Evolutionary conservation across 2,888 invertebrate genomes (phyloP).

Genomic region (Cosmia trapezina): DNA sequence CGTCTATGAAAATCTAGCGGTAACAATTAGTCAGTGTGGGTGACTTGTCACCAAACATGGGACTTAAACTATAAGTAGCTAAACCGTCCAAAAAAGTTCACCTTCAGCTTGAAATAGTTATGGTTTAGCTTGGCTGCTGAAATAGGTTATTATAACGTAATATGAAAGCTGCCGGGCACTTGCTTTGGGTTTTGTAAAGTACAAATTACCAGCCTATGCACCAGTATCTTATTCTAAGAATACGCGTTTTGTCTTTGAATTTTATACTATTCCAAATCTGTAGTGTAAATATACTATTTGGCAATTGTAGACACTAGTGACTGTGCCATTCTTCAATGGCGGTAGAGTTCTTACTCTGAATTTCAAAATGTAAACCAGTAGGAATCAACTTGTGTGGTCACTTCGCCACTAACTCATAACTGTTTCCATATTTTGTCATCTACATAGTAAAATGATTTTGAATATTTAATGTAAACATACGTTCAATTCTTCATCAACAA

Average conservation of each 20-base stretch:
- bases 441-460: neutral
- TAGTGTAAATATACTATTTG: neutral
- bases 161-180: neutral
- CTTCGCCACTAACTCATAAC: neutral
- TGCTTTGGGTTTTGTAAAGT: neutral
- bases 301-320: neutral
- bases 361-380: neutral
- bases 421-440: neutral
- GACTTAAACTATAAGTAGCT: neutral
- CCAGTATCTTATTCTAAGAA: too few species aligned
- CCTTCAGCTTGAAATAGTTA: neutral
- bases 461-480: constrained; percentile 65
- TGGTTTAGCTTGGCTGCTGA: neutral
- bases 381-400: neutral
- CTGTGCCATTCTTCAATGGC: neutral
- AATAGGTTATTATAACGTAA: neutral
- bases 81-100: neutral
- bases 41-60: neutral
- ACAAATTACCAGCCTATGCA: too few species aligned
- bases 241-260: too few species aligned
- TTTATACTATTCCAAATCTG: neutral
- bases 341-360: neutral
- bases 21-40: neutral
- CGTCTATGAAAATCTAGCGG: neutral
- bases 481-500: constrained; percentile 89